Conservation (phyloP, 2,888 invertebrate genomes). For the Cheilosia scutellata region DNA sequence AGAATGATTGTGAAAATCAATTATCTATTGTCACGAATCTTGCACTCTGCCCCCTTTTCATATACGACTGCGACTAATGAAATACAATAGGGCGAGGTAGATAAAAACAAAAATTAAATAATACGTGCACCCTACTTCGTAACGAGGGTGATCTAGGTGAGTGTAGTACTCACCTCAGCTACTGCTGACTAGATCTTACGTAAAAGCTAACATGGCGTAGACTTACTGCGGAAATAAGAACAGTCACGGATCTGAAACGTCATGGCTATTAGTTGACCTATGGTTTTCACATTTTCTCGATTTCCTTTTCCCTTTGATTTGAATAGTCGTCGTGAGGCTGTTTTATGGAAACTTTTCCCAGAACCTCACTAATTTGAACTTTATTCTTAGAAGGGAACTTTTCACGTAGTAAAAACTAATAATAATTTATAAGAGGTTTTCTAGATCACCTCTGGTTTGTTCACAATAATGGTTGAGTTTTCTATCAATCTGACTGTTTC, state of each 20-base stretch:
- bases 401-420: no score
- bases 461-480: no score
- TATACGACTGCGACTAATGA: neutral
- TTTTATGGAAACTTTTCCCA: no score
- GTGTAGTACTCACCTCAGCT: slow-evolving; percentile 2
- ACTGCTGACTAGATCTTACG: slow-evolving; percentile 9
- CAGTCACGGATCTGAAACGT: slow-evolving; percentile 29
- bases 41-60: neutral
- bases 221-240: slow-evolving; percentile 54
- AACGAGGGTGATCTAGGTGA: slow-evolving; percentile 35
- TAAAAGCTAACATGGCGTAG: slow-evolving; percentile 1
- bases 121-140: slow-evolving; percentile 10
- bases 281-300: slow-evolving; percentile 39
- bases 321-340: slow-evolving; percentile 1
- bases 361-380: no score
- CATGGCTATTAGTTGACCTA: slow-evolving; percentile 42
- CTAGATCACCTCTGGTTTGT: no score
- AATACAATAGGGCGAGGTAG: neutral
- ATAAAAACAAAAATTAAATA: neutral
- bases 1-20: slow-evolving; percentile 65
- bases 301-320: slow-evolving; percentile 41
- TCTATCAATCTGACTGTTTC: no score
- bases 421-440: no score
- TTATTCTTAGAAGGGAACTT: no score
- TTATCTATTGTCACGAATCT: slow-evolving; percentile 70